Percentiles rank a stretch among this genome's conserved stretches.
Evolutionary conservation across 2,888 invertebrate genomes (phyloP).

Genomic region (Oligia fasciuncula): DNA sequence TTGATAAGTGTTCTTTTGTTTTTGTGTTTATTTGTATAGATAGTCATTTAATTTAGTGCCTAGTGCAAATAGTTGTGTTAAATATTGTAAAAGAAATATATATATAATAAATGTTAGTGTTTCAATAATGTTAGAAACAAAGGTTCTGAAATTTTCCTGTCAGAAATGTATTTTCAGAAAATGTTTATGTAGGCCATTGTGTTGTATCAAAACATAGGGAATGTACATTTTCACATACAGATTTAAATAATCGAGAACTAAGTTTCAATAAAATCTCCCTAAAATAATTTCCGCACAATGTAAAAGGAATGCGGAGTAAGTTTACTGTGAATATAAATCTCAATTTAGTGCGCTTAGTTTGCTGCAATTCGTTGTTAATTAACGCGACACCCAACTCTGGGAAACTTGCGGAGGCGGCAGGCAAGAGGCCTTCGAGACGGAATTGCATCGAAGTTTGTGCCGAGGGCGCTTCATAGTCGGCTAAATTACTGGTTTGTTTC

Average conservation of each 20-base stretch:
- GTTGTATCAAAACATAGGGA: neutral
- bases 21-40: neutral
- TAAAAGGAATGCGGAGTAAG: conserved; percentile 33
- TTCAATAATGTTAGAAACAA: neutral
- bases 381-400: conserved; percentile 54
- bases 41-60: neutral
- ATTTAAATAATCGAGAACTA: neutral
- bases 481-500: conserved; percentile 73
- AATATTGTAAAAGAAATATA: neutral
- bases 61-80: neutral
- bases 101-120: neutral
- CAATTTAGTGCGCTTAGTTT: conserved; percentile 58
- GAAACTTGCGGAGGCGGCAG: conserved; percentile 56
- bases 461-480: conserved; percentile 63
- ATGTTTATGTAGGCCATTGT: no score
- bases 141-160: neutral
- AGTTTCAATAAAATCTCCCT: neutral
- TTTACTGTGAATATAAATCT: conserved; percentile 48
- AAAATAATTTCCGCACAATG: neutral
- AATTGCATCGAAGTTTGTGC: conserved; percentile 68
- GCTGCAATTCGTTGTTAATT: conserved; percentile 59
- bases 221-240: neutral
- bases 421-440: conserved; percentile 58
- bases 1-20: neutral
- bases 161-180: neutral